Evolutionary conservation across 1,140 invertebrate species (phyloP).

Genomic region (Notospermus geniculatus): DNA sequence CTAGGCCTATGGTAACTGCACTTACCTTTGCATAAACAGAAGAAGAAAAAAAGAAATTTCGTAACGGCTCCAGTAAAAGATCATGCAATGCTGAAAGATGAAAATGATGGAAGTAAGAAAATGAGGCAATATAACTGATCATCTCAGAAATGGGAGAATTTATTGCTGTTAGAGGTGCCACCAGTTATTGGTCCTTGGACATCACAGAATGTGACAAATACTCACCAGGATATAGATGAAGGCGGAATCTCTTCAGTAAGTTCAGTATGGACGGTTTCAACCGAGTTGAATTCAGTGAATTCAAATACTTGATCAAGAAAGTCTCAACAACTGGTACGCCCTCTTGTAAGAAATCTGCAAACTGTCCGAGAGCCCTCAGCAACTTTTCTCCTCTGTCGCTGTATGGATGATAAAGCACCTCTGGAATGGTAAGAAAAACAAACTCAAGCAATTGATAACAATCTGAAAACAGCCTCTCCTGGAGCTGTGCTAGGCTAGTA

Average conservation of each 20-base stretch:
- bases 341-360: constrained; percentile 9
- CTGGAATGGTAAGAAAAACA: too few species aligned
- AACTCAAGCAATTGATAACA: too few species aligned
- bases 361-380: not conserved
- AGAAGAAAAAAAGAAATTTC: constrained; percentile 18
- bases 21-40: constrained; percentile 18
- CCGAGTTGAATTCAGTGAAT: constrained; percentile 11
- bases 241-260: constrained; percentile 4
- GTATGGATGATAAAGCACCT: not conserved
- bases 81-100: constrained; percentile 20
- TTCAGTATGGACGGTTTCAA: constrained; percentile 4
- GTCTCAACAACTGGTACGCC: constrained; percentile 14
- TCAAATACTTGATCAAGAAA: constrained; percentile 10
- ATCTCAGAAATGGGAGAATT: too few species aligned
- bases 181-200: too few species aligned
- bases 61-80: constrained; percentile 14
- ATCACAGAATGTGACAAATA: too few species aligned
- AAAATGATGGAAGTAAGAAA: too few species aligned
- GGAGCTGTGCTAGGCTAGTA: too few species aligned
- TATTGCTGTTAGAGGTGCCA: too few species aligned
- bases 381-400: not conserved
- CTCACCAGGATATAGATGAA: too few species aligned
- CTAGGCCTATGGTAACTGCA: not conserved
- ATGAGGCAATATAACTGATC: too few species aligned
- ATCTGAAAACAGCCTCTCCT: too few species aligned